Base-by-base conservation (phyloP, 2,888 invertebrate species). In the Drosophila prolongata region DNA sequence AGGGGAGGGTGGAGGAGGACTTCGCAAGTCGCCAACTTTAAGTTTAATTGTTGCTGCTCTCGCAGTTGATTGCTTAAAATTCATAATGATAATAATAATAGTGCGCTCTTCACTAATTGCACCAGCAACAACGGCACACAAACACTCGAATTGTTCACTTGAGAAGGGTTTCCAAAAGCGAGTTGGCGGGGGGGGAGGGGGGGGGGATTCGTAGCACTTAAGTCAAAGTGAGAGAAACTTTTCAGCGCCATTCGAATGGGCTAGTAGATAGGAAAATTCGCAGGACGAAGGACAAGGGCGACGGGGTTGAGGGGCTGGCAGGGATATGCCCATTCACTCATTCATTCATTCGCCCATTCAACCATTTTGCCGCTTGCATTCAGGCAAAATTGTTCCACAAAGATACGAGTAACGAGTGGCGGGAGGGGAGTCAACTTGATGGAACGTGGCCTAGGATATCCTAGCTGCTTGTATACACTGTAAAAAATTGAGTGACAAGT, bases 41-140 rank as follows among this genome's bases (percentile, higher is more conserved):
- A 84, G 79, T 81, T 75, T 66, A 82, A 79, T 77, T 77, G 66
- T 79, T 79, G 49, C 55, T 64, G 66, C 35, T 53, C 55, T 67
- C 54, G 52, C 74, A 76, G 76, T 65, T 82, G 86, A 88, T 86
- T 86, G 78, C 87, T 86, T 78, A 75, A 88, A 86, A 86, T 88
- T 85, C 86, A 85, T 86, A 85, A 88, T 86, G 81, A 88, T 88
- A 85, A 88, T 88, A 85, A 77, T 73, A 83, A 69, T 75, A 75
- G 82, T 81, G 76, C 86, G 78, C 78, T 80, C 59, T 80, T 80
- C 83, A 78, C 88, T 88, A 85, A 85, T 88, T 85, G 84, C 88
- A 80, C 66, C 72, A 60, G 42, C 75, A 75, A 62, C 75, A 61
- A 30, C 58, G 35, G 53, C 66, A 34, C 58, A 73, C 59, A 67